Evolutionary conservation across 2,888 invertebrate species (phyloP).

Genomic region (Bedellia somnulentella): DNA sequence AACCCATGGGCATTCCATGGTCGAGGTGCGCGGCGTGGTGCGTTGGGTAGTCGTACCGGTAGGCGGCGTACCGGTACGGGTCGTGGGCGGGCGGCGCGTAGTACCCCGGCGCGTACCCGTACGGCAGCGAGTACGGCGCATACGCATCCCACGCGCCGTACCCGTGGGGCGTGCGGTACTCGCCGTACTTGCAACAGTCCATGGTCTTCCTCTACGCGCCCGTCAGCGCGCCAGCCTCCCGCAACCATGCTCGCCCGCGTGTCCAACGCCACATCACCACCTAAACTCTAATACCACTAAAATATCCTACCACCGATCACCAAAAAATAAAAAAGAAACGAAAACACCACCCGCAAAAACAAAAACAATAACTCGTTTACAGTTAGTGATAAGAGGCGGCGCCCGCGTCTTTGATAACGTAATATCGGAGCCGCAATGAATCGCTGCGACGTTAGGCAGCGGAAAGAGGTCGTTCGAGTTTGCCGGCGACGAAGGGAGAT

Average conservation of each 20-base stretch:
- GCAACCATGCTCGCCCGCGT: slow-evolving; percentile 26
- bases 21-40: slow-evolving; percentile 43
- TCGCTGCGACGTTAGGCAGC: slow-evolving; percentile 50
- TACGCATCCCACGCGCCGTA: slow-evolving; percentile 28
- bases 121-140: slow-evolving; percentile 30
- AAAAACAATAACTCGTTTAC: no score
- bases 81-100: slow-evolving; percentile 29
- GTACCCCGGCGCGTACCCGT: slow-evolving; percentile 17
- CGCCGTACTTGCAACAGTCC: slow-evolving; percentile 58
- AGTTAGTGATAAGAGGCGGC: slow-evolving; percentile 1
- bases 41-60: slow-evolving; percentile 45
- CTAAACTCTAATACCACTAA: background rate
- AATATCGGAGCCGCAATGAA: slow-evolving; percentile 42
- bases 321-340: slow-evolving; percentile 2
- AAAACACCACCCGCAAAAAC: background rate
- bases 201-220: slow-evolving; percentile 32
- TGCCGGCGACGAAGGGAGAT: slow-evolving; percentile 27
- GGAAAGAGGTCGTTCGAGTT: slow-evolving; percentile 57
- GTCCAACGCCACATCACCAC: slow-evolving; percentile 8
- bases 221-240: slow-evolving; percentile 26
- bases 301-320: background rate
- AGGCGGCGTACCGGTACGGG: slow-evolving; percentile 37
- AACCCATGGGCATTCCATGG: slow-evolving; percentile 47
- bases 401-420: slow-evolving; percentile 2
- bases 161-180: slow-evolving; percentile 36